phyloP scores from a whole-genome alignment of 53 echinoderm and acorn worm genomes.

The Paracentrotus lividus region DNA sequence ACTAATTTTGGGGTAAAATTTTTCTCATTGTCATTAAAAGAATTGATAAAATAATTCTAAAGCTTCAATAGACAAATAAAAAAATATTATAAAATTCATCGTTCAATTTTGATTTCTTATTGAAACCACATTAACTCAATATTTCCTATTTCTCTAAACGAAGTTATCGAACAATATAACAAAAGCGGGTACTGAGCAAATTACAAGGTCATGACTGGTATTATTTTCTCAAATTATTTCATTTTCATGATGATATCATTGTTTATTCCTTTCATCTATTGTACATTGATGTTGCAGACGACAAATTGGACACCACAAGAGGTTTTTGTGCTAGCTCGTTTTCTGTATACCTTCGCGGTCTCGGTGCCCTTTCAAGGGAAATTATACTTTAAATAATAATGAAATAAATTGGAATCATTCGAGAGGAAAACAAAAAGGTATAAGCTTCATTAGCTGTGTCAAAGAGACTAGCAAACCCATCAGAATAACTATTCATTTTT shows the following conservation, averaged over 20 bases:
- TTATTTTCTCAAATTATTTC: slow-evolving; percentile 14
- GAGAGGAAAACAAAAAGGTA: slow-evolving; percentile 24
- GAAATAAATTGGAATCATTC: slow-evolving; percentile 17
- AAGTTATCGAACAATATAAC: background rate
- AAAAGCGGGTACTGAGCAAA: slow-evolving; percentile 37
- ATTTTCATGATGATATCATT: slow-evolving; percentile 30
- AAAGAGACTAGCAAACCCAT: slow-evolving; percentile 9
- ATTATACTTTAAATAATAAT: slow-evolving; percentile 1
- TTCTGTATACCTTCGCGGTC: background rate
- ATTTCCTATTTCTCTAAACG: background rate
- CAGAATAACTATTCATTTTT: background rate
- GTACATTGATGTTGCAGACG: slow-evolving; percentile 9
- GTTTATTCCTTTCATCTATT: background rate
- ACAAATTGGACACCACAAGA: background rate
- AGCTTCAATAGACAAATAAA: background rate
- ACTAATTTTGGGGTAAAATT: background rate
- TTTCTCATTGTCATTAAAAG: background rate
- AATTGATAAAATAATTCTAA: background rate
- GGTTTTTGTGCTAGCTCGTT: background rate
- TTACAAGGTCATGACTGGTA: slow-evolving; percentile 7
- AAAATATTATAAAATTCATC: background rate
- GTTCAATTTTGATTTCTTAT: background rate
- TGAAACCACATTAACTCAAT: background rate
- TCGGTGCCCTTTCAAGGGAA: background rate
- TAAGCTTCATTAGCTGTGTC: slow-evolving; percentile 43